Evolutionary conservation across 2,797 vertebrate species (phyloP), one percentile per base, ranked within the genome.

Genomic region (Centropyge bicolor): DNA sequence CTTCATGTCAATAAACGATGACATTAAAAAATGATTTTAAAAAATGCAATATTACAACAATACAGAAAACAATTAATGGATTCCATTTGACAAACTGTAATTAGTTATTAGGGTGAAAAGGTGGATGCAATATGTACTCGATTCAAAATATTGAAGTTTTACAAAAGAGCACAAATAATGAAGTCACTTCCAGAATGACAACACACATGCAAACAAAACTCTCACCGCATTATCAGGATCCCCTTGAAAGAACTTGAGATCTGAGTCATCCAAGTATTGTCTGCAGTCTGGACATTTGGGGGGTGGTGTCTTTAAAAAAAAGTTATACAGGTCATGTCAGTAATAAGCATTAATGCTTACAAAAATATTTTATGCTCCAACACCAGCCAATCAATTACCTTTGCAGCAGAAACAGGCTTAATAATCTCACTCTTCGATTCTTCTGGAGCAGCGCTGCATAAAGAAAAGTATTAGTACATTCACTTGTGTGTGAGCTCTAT

Each of bases 201-300:
- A 46, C n/a, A n/a, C n/a, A 31, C 3, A 31, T 46, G 11, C n/a
- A 22, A 51, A 20, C n/a, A 9, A n/a, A 22, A 51, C 19, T 5
- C 94, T 96, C 84, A 98, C 97, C 19, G 97, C 97, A 49, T 95
- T 95, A 8, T 97, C 97, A 0, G 96, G 96, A 78, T 97, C 97
- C 6, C 98, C 97, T 85, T 99, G 98, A 83, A 97, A 98, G 64
- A 97, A 98, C 87, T 98, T 99, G 36, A 99, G 96, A 74, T 99
- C 97, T 0, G 97, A 94, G 67, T 99, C 98, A 16, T 99, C 98
- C 81, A 99, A 91, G 90, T 96, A 98, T 86, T 99, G 98, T 5
- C 97, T 93, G 70, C 98, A 99, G 91, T 98, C 96, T 1, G 93
- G 22, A 70, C 98, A 99, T 89, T 97, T 97, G 0, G 96, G 97